These are phyloP conservation scores for Noctua pronuba DNA, from an alignment of 2,888 invertebrate species.

Conservation along the genomic window DNA sequence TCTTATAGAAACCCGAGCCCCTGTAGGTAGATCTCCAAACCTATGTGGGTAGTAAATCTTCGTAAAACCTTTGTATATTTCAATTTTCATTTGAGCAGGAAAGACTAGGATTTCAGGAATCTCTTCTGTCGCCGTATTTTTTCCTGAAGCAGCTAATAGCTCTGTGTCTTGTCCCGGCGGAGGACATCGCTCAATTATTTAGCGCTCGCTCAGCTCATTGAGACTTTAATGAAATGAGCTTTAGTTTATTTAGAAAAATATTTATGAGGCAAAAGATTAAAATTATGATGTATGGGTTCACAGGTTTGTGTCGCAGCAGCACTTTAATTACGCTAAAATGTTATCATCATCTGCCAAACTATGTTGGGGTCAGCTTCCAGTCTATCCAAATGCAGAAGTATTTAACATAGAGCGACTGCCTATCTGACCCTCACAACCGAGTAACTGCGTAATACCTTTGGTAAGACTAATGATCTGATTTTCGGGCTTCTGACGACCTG, in stretches of 20 bases:
- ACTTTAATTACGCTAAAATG: not conserved
- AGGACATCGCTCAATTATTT: constrained; percentile 60
- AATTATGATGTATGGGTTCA: not conserved
- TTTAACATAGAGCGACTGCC: not conserved
- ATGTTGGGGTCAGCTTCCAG: not conserved
- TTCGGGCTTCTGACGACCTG: not conserved
- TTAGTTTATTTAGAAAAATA: constrained; percentile 7
- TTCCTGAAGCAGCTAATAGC: constrained; percentile 9
- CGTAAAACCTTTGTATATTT: constrained; percentile 5
- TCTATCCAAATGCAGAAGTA: not conserved
- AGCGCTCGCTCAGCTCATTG: constrained; percentile 44
- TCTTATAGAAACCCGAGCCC: no score
- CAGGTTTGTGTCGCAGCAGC: not conserved
- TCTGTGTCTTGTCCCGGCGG: constrained; percentile 11
- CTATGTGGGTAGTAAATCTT: constrained; percentile 7
- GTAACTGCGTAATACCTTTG: not conserved
- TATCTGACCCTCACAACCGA: not conserved
- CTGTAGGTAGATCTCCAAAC: not conserved
- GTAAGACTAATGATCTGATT: not conserved
- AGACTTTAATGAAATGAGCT: constrained; percentile 18
- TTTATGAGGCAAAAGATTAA: not conserved
- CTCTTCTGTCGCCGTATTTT: not conserved
- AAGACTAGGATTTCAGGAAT: not conserved
- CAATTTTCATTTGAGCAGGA: not conserved
- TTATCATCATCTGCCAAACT: not conserved